phyloP scores from a whole-genome alignment of 2,888 invertebrate species.

The Nomada lathburiana region DNA sequence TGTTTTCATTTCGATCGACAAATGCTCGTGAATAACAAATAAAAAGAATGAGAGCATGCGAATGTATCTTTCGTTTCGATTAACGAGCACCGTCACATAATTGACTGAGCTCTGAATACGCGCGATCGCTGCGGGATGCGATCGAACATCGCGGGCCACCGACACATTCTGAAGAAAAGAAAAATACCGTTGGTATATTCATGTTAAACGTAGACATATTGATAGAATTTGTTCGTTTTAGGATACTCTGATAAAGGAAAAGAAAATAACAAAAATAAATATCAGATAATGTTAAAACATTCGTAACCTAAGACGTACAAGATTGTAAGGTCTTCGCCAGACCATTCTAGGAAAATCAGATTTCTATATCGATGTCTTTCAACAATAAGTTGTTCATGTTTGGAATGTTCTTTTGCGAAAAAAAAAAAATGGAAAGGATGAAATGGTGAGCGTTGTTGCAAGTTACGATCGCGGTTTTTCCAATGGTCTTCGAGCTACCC shows the following conservation, averaged over 20 bases:
- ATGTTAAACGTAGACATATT: constrained; percentile 80
- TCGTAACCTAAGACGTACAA: constrained; percentile 70
- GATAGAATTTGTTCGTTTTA: constrained; percentile 81
- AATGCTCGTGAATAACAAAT: not conserved
- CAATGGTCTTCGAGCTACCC: constrained; percentile 24
- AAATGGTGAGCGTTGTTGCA: constrained; percentile 22
- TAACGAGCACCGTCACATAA: constrained; percentile 47
- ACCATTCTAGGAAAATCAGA: constrained; percentile 70
- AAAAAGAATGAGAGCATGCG: not conserved
- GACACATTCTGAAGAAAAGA: constrained; percentile 17
- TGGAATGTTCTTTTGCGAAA: constrained; percentile 55
- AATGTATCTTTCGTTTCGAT: constrained; percentile 9
- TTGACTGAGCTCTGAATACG: constrained; percentile 54
- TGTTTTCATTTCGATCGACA: constrained; percentile 41
- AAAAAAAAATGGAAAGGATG: not conserved
- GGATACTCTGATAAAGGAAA: constrained; percentile 78
- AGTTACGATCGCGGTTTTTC: constrained; percentile 18
- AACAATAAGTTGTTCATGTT: constrained; percentile 70
- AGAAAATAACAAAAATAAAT: constrained; percentile 60
- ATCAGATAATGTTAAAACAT: constrained; percentile 73
- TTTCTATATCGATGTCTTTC: constrained; percentile 79
- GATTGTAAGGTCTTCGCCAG: constrained; percentile 65
- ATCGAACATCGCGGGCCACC: constrained; percentile 72
- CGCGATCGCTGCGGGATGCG: constrained; percentile 58
- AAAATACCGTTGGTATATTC: constrained; percentile 77